phyloP scores from a whole-genome alignment of 2,113 vertebrate genomes.

The Chamaetylas fuelleborni region DNA sequence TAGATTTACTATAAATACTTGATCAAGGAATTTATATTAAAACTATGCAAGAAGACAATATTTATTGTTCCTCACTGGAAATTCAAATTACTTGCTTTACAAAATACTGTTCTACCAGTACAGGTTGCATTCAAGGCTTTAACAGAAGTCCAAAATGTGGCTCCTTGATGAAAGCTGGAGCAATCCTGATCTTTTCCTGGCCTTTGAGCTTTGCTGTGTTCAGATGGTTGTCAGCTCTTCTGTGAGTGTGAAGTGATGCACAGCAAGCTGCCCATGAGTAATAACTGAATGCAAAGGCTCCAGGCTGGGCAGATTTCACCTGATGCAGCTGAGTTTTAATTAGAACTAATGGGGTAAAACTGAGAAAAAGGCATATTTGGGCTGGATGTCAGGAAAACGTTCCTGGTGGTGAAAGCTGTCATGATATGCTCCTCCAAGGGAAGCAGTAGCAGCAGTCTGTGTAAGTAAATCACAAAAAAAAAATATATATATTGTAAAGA shows the following conservation, averaged over 20 bases:
- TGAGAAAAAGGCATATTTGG: neutral
- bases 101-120: neutral
- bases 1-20: neutral
- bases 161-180: neutral
- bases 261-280: neutral
- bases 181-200: neutral
- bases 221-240: neutral
- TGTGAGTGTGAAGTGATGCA: neutral
- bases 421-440: neutral
- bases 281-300: neutral
- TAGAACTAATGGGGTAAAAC: neutral
- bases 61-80: neutral
- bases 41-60: neutral
- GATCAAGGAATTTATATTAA: neutral
- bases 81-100: neutral
- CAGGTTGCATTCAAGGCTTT: neutral
- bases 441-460: neutral
- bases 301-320: neutral
- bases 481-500: neutral
- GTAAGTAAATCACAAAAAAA: neutral
- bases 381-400: neutral
- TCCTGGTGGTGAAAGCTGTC: neutral
- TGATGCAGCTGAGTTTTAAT: neutral
- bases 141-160: neutral
- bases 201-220: neutral